Conservation (phyloP, 2,113 vertebrate genomes). For the Dicentrarchus labrax region DNA sequence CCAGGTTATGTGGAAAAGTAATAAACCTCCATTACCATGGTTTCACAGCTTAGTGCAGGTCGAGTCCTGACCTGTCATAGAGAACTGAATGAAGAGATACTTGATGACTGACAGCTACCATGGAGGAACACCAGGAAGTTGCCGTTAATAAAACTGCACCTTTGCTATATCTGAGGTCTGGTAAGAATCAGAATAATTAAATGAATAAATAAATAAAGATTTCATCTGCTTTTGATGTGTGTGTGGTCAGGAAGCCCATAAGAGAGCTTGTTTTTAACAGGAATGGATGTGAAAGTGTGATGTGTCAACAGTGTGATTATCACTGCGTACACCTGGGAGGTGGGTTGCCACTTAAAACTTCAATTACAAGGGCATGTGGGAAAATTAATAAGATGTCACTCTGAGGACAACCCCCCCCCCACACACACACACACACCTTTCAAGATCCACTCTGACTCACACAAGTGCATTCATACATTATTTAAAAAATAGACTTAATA, state of each 20-base stretch:
- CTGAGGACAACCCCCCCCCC: not conserved
- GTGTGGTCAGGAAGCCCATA: not conserved
- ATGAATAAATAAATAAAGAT: too few species aligned
- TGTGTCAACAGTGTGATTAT: not conserved
- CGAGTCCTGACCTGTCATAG: slow-evolving; percentile 10
- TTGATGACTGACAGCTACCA: not conserved
- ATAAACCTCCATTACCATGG: not conserved
- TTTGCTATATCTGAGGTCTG: not conserved
- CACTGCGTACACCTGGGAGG: not conserved
- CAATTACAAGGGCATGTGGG: not conserved
- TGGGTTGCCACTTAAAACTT: not conserved
- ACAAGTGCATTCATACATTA: not conserved
- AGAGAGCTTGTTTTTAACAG: not conserved
- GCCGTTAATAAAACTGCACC: not conserved
- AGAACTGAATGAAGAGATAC: not conserved
- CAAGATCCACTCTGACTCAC: not conserved
- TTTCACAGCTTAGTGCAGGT: slow-evolving; percentile 41
- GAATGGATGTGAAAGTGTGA: not conserved
- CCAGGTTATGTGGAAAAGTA: not conserved
- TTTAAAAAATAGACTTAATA: not conserved
- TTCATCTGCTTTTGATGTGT: not conserved
- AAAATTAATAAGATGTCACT: not conserved
- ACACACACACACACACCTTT: too few species aligned
- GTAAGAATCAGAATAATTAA: not conserved
- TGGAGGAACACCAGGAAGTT: not conserved